A percentile compares a stretch with the other conserved stretches of the same genome.
Conservation (phyloP, 2,797 vertebrate genomes). For the Pseudochirops corinnae region DNA sequence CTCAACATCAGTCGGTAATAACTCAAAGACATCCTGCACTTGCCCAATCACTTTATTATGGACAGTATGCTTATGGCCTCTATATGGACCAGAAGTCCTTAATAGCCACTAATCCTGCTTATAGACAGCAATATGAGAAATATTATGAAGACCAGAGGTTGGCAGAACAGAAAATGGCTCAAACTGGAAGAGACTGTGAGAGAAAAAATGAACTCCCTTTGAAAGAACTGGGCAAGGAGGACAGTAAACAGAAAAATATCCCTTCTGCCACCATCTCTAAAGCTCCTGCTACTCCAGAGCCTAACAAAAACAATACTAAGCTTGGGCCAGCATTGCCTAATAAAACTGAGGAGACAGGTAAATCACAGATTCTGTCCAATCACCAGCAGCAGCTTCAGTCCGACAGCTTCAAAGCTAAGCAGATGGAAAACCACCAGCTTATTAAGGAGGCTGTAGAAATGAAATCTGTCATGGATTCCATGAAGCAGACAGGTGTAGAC, state of each 20-base stretch:
- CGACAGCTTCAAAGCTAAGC: constrained; percentile 90
- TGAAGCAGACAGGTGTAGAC: constrained; percentile 97
- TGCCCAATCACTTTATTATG: constrained; percentile 98
- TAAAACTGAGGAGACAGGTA: constrained; percentile 93
- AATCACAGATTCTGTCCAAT: constrained; percentile 90
- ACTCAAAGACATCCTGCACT: constrained; percentile 96
- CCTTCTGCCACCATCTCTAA: constrained; percentile 92
- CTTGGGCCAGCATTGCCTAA: constrained; percentile 87
- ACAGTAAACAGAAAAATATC: constrained; percentile 90
- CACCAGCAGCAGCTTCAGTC: constrained; percentile 90
- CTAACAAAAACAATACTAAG: constrained; percentile 92
- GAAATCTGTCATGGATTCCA: constrained; percentile 96
- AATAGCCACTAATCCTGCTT: constrained; percentile 91
- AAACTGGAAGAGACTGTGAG: constrained; percentile 87
- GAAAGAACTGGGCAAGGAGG: constrained; percentile 91
- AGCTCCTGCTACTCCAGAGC: constrained; percentile 89
- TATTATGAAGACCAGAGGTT: constrained; percentile 94
- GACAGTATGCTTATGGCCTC: constrained; percentile 97
- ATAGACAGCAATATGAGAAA: constrained; percentile 91
- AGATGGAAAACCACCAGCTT: constrained; percentile 94
- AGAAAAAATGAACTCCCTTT: constrained; percentile 85
- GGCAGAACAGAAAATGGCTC: constrained; percentile 91
- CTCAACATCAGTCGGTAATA: constrained; percentile 96
- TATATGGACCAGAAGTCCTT: constrained; percentile 98
- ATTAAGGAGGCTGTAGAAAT: constrained; percentile 97